A percentile compares a stretch with the other conserved stretches of the same genome.
These are phyloP conservation scores for Homarus gammarus DNA, from an alignment of 2,888 invertebrate species.

Conservation along the genomic window DNA sequence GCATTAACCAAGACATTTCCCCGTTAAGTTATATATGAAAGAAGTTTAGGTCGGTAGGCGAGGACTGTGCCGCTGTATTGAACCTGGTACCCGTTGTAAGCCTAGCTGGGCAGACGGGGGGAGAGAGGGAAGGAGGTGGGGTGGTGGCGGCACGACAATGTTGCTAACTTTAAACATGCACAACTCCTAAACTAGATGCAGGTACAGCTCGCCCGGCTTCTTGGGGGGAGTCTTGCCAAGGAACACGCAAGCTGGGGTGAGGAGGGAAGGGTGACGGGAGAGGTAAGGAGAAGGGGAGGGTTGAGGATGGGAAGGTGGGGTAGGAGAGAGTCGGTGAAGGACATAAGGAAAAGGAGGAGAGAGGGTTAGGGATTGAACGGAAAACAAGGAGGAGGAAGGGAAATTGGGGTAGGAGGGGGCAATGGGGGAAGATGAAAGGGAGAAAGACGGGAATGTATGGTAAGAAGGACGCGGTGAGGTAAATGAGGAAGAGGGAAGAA, in stretches of 20 bases:
- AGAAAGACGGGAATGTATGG: background rate
- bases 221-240: background rate
- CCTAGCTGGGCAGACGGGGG: background rate
- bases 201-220: slow-evolving; percentile 7
- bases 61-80: background rate
- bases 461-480: background rate
- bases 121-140: too few species aligned
- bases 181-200: slow-evolving; percentile 18
- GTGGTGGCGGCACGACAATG: background rate
- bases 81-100: background rate
- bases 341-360: background rate
- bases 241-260: background rate
- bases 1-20: background rate
- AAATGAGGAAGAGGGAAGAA: too few species aligned
- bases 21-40: background rate
- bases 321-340: background rate
- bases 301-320: background rate
- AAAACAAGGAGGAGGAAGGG: background rate
- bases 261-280: background rate
- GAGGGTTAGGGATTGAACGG: background rate
- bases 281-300: background rate
- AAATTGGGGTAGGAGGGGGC: background rate
- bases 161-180: slow-evolving; percentile 18
- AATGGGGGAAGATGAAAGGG: too few species aligned
- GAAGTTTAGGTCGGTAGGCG: background rate